Evolutionary conservation across 2,113 vertebrate genomes (phyloP), one percentile per base, ranked within the genome.

Genomic region (Pogonocichla stellata): DNA sequence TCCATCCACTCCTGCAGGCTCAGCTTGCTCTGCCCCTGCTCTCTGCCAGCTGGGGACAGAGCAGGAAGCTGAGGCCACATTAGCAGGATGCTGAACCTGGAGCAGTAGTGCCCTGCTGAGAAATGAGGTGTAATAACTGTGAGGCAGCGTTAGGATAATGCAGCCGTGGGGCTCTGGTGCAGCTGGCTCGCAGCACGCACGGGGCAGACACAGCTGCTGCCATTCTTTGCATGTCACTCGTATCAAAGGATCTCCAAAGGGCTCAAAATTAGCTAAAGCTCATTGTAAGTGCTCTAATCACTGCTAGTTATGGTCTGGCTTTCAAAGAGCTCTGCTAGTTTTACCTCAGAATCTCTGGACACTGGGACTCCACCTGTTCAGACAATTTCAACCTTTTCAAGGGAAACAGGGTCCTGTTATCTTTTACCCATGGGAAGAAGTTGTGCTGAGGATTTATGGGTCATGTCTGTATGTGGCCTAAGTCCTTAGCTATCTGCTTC

Each of bases 21-120:
- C 40, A 65, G 28, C 33, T 71, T 69, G 40, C 40, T 42, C 40
- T 42, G 40, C 40, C 64, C 34, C 28, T 15, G 4, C 18, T 66
- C 31, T 72, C 60, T 95, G 77, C 50, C 80, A 86, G 89, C 54
- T 74, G 83, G 64, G 58, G 34, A 38, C 18, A 47, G 72, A 43
- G 56, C 74, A 87, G 87, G 57, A 82, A 85, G 61, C 66, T 75
- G 57, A 26, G 85, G 81, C 66, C 14, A 0, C 57, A 26, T 85
- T 75, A 75, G 34, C 28, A 65, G 50, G 66, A 67, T 51, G 19
- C 19, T 95, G 73, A 82, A 93, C 40, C 66, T 75, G 85, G 58
- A 87, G 78, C 88, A 90, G 64, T 61, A 57, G 71, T 4, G 15
- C 45, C 93, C 79, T 95, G 88, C 85, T 96, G 92, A 82, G 96